Evolutionary conservation across 1,140 invertebrate genomes (phyloP).

Genomic region (Wasmannia auropunctata): DNA sequence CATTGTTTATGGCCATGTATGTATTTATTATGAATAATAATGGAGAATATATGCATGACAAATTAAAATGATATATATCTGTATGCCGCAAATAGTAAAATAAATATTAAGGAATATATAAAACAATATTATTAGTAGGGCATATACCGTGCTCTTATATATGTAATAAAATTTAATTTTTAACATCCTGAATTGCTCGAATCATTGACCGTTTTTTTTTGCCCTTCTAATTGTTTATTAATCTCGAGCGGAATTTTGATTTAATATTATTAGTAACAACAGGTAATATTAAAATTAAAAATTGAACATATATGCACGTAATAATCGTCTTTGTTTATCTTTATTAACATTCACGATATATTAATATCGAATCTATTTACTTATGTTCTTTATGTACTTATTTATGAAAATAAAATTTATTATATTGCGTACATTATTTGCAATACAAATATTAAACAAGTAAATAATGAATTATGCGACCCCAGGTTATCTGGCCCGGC

Average conservation of each 20-base stretch:
- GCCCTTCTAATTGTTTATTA: too few relatives aligned
- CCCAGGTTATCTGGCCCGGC: neutral
- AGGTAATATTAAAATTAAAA: neutral
- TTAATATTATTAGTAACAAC: neutral
- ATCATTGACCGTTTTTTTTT: too few relatives aligned
- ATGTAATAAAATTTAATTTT: too few relatives aligned
- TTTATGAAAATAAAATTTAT: neutral
- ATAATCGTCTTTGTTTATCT: neutral
- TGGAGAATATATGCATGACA: neutral
- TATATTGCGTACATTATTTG: neutral
- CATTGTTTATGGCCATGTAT: neutral
- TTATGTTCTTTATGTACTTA: too few relatives aligned
- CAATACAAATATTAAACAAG: constrained; percentile 1
- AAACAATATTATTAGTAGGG: neutral
- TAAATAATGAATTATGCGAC: neutral
- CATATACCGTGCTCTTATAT: too few relatives aligned
- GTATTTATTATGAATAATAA: neutral
- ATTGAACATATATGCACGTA: neutral
- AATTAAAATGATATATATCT: neutral
- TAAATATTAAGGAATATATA: neutral
- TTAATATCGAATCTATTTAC: neutral
- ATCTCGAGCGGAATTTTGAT: too few relatives aligned
- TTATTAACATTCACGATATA: neutral
- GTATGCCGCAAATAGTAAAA: neutral
- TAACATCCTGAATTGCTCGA: too few relatives aligned